phyloP scores from a whole-genome alignment of 2,797 vertebrate genomes.

The Anabacerthia variegaticeps region DNA sequence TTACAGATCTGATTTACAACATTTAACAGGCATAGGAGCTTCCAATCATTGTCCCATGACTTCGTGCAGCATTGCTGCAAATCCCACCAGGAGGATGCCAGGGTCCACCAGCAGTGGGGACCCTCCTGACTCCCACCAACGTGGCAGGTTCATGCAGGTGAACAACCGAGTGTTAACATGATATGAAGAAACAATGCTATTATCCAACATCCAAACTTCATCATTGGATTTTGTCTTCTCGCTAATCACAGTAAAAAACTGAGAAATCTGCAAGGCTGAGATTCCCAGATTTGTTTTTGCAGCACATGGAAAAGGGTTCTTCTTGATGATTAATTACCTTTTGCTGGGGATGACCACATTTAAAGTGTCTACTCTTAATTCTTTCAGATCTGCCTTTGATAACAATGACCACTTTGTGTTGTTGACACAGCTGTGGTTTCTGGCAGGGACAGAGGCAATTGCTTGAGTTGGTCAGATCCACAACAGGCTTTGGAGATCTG shows the following conservation, averaged over 20 bases:
- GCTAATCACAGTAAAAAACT: background rate
- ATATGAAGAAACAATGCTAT: background rate
- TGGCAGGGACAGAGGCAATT: conserved; percentile 34
- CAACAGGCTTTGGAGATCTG: conserved; percentile 17
- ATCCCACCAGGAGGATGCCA: background rate
- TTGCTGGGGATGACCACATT: conserved; percentile 44
- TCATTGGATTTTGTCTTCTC: background rate
- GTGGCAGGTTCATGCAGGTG: background rate
- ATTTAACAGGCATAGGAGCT: background rate
- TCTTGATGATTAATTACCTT: conserved; percentile 40
- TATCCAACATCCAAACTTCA: background rate
- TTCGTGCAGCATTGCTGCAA: background rate
- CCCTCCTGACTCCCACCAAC: background rate
- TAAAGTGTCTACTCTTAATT: conserved; percentile 20
- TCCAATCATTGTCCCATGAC: background rate
- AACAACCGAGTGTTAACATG: background rate
- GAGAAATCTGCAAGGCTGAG: background rate
- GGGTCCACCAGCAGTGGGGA: background rate
- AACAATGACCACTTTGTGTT: conserved; percentile 29
- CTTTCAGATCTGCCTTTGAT: conserved; percentile 53
- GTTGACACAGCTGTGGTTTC: conserved; percentile 65
- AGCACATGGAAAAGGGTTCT: background rate
- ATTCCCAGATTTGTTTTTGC: background rate
- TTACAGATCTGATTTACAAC: conserved; percentile 2
- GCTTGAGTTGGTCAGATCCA: conserved; percentile 11